Evolutionary conservation across 2,113 vertebrate genomes (phyloP), one percentile per base, ranked within the genome.

Genomic region (Oncorhynchus clarkii): DNA sequence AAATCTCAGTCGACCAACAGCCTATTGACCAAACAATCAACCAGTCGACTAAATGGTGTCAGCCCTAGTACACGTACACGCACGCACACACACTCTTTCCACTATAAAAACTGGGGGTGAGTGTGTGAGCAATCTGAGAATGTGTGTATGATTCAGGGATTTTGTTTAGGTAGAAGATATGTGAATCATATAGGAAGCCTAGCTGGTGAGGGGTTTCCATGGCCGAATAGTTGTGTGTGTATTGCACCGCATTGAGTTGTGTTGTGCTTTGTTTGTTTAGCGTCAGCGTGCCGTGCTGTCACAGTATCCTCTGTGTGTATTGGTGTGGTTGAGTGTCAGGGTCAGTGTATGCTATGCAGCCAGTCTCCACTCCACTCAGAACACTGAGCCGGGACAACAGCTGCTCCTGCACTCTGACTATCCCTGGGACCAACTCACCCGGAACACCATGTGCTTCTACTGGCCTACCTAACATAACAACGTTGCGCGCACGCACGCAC

Each of bases 351-450:
- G 12, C 73, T 79, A 74, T 70, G 59, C 29, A 27, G 22, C 12
- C 69, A 75, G 82, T 86, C 82, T 80, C 62, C 74, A n/a, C 70
- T 75, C n/a, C 54, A 67, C 20, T 3, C 79, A 73, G 24, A 76
- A 80, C 88, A 67, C 69, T 80, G 85, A 88, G 73, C 70, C 72
- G 83, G 84, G 81, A 71, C 26, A n/a, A 84, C 90, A 91, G 85
- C 89, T 90, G 51, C n/a, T 76, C 54, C 14, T 54, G 89, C 78
- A 83, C 85, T 78, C 75, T 76, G 80, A 1, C 48, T 57, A 29
- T 76, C 81, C 84, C 75, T 45, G 5, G 75, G 75, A 70, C 20
- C 45, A 64, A 59, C 57, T 5, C 34, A 83, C 74, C 74, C 64
- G 12, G 24, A 24, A 22, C 26, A 70, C 76, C 64, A 20, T 20